Evolutionary conservation across 2,113 vertebrate species (phyloP).

Genomic region (Pseudolaguvia tuberculata): DNA sequence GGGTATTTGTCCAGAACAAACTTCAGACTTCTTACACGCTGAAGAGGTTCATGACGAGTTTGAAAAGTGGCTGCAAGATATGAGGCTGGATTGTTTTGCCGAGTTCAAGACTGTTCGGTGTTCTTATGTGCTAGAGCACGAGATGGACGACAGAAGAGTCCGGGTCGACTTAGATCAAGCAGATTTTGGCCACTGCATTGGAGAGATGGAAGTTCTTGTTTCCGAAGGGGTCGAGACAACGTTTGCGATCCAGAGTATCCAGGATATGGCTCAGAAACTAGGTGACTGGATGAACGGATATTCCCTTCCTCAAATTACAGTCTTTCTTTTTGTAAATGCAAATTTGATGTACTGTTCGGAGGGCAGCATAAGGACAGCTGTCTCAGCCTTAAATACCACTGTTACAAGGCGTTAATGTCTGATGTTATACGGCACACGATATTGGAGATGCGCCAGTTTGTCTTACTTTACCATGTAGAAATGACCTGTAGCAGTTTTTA

Average conservation of each 20-base stretch:
- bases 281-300: conserved; percentile 52
- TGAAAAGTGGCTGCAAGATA: conserved; percentile 56
- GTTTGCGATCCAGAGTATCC: conserved; percentile 62
- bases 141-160: conserved; percentile 48
- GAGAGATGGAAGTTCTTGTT: conserved; percentile 71
- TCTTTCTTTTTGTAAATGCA: too few species aligned
- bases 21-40: conserved; percentile 8
- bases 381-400: too few species aligned
- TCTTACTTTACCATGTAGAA: too few species aligned
- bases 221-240: conserved; percentile 61
- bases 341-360: too few species aligned
- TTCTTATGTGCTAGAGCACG: conserved; percentile 60
- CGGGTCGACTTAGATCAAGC: conserved; percentile 69
- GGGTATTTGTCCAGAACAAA: conserved; percentile 26
- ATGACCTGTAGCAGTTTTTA: too few species aligned
- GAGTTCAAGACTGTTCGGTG: conserved; percentile 64
- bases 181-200: conserved; percentile 72
- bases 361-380: too few species aligned
- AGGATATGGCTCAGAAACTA: conserved; percentile 58
- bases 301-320: not conserved
- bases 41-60: conserved; percentile 17
- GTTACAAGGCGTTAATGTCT: too few species aligned
- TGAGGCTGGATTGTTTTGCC: conserved; percentile 66
- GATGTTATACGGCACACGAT: too few species aligned
- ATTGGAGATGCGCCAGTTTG: too few species aligned